Conservation (phyloP, 2,888 invertebrate species). For the Ligdia adustata region DNA sequence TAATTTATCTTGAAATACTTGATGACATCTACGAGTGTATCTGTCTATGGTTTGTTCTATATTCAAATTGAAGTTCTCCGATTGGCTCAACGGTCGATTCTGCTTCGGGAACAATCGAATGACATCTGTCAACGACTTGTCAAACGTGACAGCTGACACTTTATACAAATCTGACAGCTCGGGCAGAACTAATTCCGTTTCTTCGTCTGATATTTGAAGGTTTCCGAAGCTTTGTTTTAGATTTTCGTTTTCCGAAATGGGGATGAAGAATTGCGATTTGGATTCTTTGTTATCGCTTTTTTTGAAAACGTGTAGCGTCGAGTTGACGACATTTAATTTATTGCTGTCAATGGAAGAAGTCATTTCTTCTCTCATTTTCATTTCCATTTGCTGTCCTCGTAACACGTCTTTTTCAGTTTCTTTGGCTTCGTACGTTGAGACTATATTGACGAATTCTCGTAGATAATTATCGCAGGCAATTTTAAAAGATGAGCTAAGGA, state of each 20-base stretch:
- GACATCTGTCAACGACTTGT: slow-evolving; percentile 68
- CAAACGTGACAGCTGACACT: slow-evolving; percentile 56
- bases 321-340: slow-evolving; percentile 67
- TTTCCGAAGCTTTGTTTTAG: slow-evolving; percentile 68
- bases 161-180: slow-evolving; percentile 67
- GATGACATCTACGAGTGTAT: slow-evolving; percentile 75
- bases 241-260: slow-evolving; percentile 64
- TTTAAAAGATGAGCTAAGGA: slow-evolving; percentile 77
- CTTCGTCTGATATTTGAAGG: slow-evolving; percentile 67
- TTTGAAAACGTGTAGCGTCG: slow-evolving; percentile 69
- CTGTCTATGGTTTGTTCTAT: slow-evolving; percentile 74
- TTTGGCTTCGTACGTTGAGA: slow-evolving; percentile 62
- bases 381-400: slow-evolving; percentile 54
- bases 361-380: slow-evolving; percentile 62
- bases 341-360: slow-evolving; percentile 71
- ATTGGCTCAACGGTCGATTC: slow-evolving; percentile 74
- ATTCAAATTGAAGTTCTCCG: slow-evolving; percentile 72
- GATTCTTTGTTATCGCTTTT: slow-evolving; percentile 73
- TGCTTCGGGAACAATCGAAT: slow-evolving; percentile 75
- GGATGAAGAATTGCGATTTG: slow-evolving; percentile 78
- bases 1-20: slow-evolving; percentile 77
- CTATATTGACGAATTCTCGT: slow-evolving; percentile 61
- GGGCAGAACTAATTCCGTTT: slow-evolving; percentile 61
- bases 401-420: slow-evolving; percentile 63
- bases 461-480: slow-evolving; percentile 77